Evolutionary conservation across 2,113 vertebrate genomes (phyloP), one percentile per base, ranked within the genome.

Genomic region (Amblyopsis rosae): DNA sequence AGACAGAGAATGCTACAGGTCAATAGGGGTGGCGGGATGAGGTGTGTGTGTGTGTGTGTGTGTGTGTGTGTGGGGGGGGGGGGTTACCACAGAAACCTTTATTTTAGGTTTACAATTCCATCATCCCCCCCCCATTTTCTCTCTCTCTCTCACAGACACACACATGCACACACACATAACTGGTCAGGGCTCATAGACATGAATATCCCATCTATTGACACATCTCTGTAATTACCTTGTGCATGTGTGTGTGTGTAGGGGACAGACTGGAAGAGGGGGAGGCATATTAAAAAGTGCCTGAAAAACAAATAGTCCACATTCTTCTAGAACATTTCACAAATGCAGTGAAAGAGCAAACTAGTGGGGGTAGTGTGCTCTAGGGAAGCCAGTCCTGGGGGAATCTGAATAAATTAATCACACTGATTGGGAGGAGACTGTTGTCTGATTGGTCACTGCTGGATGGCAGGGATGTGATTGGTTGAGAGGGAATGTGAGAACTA

Each of bases 171-270:
- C 26, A 26, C 26, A 26, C 26, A 26, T 26, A 26, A 26, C 26
- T 26, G 26, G 26, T 26, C 26, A 26, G 26, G 26, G 26, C 26
- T 26, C 26, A 26, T 26, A 26, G 26, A 26, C 26, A 26, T 26
- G 26, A 26, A 26, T 26, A 26, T 26, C 26, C 26, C 26, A 26
- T 26, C 26, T 26, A 26, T 26, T 26, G 26, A 26, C 26, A 26
- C 26, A 26, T 81, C 91, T 93, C 93, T 92, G 92, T 96, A 95
- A 96, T 95, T 94, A 94, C 93, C 87, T 91, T 81, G 85, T 89
- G 89, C 19, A 2, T 26, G 26, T 26, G 26, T 26, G 2, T 26
- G 26, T 26, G 35, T 50, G 50, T 35, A 68, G 16, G 69, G 62
- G 49, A 55, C 71, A 78, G 70, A 79, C 73, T 82, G 75, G 75